Base-by-base conservation (phyloP, 1,140 invertebrate genomes). In the Rhynchophorus ferrugineus region DNA sequence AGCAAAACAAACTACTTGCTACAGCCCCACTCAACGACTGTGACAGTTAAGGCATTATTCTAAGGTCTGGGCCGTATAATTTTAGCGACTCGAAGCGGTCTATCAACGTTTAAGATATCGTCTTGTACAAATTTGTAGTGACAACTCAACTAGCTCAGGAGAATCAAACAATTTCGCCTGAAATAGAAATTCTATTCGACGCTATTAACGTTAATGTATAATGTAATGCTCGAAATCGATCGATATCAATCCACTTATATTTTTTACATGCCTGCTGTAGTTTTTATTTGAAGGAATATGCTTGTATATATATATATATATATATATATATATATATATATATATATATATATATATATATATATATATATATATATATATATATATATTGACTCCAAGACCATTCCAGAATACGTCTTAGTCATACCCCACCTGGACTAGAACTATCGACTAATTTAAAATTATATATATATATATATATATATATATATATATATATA, bases 311-410 rank as follows among this genome's bases (percentile, higher is more conserved):
- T 38, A 38, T 38, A 38, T 38, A 38, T 38, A 38, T 38, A 38
- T 38, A 38, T 38, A 38, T 38, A 38, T 38, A 38, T 38, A 38
- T 38, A 38, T 38, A 38, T 38, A 38, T 38, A 38, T 38, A 38
- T 38, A 38, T 38, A 38, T 38, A 38, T 38, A 38, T 38, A 38
- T 38, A 38, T 38, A 38, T 38, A 38, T 38, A 38, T 38, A 38
- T 38, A 38, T 38, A 38, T 38, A 38, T 38, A 38, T 38, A 38
- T 38, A 38, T 38, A 38, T 38, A 38, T 38, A 38, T 38, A 38
- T 38, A 38, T 38, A 38, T 38, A 38, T 38, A 19, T 38, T 6
- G 11, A 29, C 5, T 6, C 11, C 24, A 29, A 11, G 11, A 6
- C 5, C 24, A 6, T 29, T 29, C 24, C 11, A 29, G 24, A 29